A percentile compares a stretch with the other conserved stretches of the same genome.
These are phyloP conservation scores for Spilosoma lubricipeda DNA, from an alignment of 2,888 invertebrate species.

Conservation along the genomic window DNA sequence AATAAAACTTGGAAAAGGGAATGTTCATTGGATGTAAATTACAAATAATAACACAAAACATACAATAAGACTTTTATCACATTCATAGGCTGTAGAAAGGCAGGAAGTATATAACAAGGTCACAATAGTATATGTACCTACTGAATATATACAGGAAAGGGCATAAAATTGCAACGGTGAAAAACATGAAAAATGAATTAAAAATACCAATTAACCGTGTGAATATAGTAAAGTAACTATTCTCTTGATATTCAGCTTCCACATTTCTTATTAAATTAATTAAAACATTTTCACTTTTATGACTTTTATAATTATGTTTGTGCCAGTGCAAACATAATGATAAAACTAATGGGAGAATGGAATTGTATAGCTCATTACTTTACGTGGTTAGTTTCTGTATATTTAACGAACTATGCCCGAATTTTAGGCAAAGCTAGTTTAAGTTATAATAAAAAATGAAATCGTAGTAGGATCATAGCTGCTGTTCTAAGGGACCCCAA, in stretches of 20 bases:
- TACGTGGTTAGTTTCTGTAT: background rate
- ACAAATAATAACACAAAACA: background rate
- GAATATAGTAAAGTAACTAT: conserved; percentile 6
- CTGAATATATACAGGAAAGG: background rate
- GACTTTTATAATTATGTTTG: background rate
- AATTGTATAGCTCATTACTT: background rate
- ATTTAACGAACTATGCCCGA: background rate
- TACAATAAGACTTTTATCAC: background rate
- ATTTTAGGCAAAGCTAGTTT: no score
- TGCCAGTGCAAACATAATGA: background rate
- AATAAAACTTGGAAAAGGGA: conserved; percentile 43
- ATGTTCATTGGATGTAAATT: conserved; percentile 15
- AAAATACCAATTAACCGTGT: background rate
- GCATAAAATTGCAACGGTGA: conserved; percentile 21
- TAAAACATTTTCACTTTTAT: background rate
- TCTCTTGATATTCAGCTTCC: background rate
- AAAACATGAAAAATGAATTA: conserved; percentile 8
- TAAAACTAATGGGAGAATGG: background rate
- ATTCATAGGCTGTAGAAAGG: conserved; percentile 25
- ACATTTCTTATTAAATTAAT: background rate
- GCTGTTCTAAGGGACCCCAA: background rate
- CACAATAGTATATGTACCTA: background rate
- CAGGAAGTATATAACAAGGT: conserved; percentile 34
- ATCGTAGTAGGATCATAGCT: background rate
- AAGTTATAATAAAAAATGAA: no score